Evolutionary conservation across 2,113 vertebrate species (phyloP).

Genomic region (Festucalex cinctus): DNA sequence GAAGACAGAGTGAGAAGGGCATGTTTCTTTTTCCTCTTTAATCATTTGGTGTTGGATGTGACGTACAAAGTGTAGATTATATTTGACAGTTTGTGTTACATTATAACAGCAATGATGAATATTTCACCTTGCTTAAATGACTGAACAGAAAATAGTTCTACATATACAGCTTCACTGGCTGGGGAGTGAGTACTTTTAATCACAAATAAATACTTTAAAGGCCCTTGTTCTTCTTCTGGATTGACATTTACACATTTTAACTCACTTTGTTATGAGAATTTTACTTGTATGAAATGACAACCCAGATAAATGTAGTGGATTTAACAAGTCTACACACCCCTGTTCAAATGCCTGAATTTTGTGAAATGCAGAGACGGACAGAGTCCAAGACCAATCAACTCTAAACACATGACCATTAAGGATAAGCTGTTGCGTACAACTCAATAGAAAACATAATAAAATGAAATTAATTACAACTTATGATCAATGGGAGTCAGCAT

Average conservation of each 20-base stretch:
- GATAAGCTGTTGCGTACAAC: no score
- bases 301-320: neutral
- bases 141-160: neutral
- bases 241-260: constrained; percentile 6
- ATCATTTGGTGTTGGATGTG: constrained; percentile 18
- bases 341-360: neutral
- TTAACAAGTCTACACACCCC: neutral
- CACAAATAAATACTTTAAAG: constrained; percentile 10
- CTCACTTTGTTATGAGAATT: constrained; percentile 1
- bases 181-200: neutral
- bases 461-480: no score
- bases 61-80: constrained; percentile 18
- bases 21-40: constrained; percentile 9
- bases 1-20: constrained; percentile 55
- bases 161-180: neutral
- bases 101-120: constrained; percentile 41
- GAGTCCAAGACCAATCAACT: no score
- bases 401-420: no score
- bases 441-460: no score
- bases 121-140: constrained; percentile 8
- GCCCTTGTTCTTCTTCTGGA: neutral
- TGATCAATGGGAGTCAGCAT: no score
- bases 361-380: no score
- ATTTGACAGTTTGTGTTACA: constrained; percentile 31
- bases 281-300: constrained; percentile 9